A percentile compares a stretch with the other conserved stretches of the same genome.
Evolutionary conservation across 2,797 vertebrate genomes (phyloP).

Genomic region (Sphenodon punctatus): DNA sequence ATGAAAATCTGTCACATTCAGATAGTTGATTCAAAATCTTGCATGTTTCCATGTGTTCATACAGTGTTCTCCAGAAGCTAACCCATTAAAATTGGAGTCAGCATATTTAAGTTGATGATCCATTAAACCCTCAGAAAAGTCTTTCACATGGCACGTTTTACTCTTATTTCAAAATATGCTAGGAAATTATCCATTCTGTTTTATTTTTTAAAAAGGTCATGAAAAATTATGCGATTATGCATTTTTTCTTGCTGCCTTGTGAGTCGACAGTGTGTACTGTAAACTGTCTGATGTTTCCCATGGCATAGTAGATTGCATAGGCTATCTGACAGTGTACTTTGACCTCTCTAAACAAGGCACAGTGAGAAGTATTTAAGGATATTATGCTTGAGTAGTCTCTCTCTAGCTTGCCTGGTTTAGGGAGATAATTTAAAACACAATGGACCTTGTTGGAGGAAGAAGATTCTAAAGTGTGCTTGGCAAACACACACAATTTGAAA

Average conservation of each 20-base stretch:
- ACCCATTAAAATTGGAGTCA: too few species aligned
- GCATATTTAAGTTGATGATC: too few species aligned
- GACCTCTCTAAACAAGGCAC: constrained; percentile 26
- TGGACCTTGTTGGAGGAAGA: constrained; percentile 41
- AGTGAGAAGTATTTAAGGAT: constrained; percentile 44
- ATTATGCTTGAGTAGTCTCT: constrained; percentile 64
- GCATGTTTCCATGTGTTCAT: too few species aligned
- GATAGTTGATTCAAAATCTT: too few species aligned
- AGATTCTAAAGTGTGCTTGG: constrained; percentile 52
- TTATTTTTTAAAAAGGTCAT: too few species aligned
- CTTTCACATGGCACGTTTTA: too few species aligned
- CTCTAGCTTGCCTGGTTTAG: constrained; percentile 51
- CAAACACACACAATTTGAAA: constrained; percentile 59
- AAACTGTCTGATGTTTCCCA: constrained; percentile 53
- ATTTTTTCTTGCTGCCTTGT: constrained; percentile 54
- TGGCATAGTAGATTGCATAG: constrained; percentile 22
- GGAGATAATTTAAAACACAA: constrained; percentile 70
- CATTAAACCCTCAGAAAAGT: too few species aligned
- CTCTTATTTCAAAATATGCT: too few species aligned
- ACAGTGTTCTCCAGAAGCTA: too few species aligned
- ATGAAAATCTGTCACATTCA: too few species aligned
- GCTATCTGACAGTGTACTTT: constrained; percentile 39
- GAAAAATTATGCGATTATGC: constrained; percentile 19
- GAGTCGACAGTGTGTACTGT: constrained; percentile 50
- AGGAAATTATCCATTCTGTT: background rate